phyloP scores from a whole-genome alignment of 1,140 invertebrate genomes.

The Reticulitermes speratus region DNA sequence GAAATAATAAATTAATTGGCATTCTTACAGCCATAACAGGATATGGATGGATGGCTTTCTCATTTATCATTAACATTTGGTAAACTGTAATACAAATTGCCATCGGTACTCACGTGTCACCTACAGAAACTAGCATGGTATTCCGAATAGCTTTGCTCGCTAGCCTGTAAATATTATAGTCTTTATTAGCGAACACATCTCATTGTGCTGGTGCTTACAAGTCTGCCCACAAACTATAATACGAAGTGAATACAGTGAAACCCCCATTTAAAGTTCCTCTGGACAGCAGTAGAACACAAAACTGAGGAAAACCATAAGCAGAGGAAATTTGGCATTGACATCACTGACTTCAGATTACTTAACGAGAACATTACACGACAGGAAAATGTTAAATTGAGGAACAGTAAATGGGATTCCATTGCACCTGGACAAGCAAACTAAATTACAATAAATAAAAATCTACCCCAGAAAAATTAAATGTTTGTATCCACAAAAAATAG shows the following conservation, averaged over 20 bases:
- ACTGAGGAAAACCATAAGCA: too few species aligned
- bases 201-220: background rate
- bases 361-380: too few species aligned
- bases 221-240: background rate
- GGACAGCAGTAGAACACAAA: too few species aligned
- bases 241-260: too few species aligned
- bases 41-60: background rate
- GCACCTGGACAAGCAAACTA: background rate
- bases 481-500: background rate
- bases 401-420: too few species aligned
- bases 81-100: background rate
- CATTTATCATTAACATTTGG: background rate
- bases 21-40: background rate
- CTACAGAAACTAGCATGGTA: background rate
- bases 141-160: background rate
- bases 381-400: too few species aligned
- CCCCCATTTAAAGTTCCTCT: too few species aligned
- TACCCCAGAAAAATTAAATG: background rate
- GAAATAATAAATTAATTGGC: background rate
- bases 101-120: background rate
- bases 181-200: background rate
- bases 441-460: conserved; percentile 10
- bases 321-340: too few species aligned
- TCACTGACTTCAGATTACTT: too few species aligned
- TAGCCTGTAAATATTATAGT: background rate